These are phyloP conservation scores for Palythoa grandis DNA, from an alignment of 92 coral and sea anemone genomes.

Conservation along the genomic window DNA sequence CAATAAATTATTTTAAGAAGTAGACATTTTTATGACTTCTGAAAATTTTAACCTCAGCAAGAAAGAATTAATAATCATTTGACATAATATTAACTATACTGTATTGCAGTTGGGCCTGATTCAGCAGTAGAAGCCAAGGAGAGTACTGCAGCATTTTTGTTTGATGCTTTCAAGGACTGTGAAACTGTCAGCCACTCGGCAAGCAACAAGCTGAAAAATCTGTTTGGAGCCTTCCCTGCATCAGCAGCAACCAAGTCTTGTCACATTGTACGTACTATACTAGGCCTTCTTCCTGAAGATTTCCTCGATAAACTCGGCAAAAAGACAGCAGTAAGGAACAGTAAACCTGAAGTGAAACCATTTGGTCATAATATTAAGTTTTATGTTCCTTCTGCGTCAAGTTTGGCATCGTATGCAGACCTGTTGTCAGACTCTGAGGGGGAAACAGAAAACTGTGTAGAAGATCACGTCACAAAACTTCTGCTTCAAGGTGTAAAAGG, in stretches of 20 bases:
- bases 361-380: conserved; percentile 88
- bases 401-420: conserved; percentile 20
- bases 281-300: conserved; percentile 72
- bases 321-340: conserved; percentile 37
- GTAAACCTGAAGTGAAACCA: conserved; percentile 44
- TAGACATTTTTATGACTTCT: no score
- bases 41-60: no score
- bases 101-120: conserved; percentile 76
- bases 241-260: conserved; percentile 76
- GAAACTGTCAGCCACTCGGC: conserved; percentile 69
- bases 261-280: conserved; percentile 67
- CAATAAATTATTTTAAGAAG: no score
- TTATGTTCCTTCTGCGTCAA: conserved; percentile 35
- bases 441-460: conserved; percentile 52
- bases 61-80: no score
- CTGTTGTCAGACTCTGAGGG: conserved; percentile 78
- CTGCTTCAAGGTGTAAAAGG: conserved; percentile 36
- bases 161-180: conserved; percentile 70
- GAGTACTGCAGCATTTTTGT: conserved; percentile 82
- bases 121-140: conserved; percentile 80
- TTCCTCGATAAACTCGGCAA: conserved; percentile 58
- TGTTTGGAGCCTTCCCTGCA: conserved; percentile 94
- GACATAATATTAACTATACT: not conserved
- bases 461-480: conserved; percentile 40
- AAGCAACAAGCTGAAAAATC: conserved; percentile 58